Evolutionary conservation across 2,113 vertebrate species (phyloP), one percentile per base, ranked within the genome.

Genomic region (Anser cygnoides): DNA sequence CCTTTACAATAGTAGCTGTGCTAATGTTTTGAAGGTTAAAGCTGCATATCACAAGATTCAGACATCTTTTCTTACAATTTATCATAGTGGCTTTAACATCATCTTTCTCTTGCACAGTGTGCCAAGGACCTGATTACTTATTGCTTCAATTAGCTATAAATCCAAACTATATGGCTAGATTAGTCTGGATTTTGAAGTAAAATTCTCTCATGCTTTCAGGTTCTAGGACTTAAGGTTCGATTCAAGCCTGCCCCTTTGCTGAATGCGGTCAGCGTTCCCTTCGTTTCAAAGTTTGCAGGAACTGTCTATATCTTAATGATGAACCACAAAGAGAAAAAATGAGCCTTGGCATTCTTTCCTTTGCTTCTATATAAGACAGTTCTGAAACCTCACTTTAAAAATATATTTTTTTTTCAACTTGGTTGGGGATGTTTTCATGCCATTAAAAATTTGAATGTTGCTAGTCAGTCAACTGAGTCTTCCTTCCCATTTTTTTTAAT

Each of bases 21-120:
- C 59, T 87, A 94, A 75, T 76, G 65, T 89, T 92, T 31, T 90
- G 85, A 92, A 97, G 74, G 73, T 82, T 90, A 84, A 82, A 33
- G 62, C 91, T 55, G 57, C 31, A 52, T 37, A 58, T 43, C 6
- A 5, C 2, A 2, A 78, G 31, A 86, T 66, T 68, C 62, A 83
- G 59, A 70, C n/a, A 82, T 20, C 39, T 88, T 89, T 81, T 67
- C 44, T 83, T 70, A 72, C 33, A 44, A 72, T 75, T 66, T 87
- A 33, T 78, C 89, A 59, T 4, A 61, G 29, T 13, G 20, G 16
- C 15, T 93, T 92, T 94, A 86, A 63, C 44, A 81, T 58, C 5
- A 62, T n/a, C 33, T 58, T 89, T 81, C 9, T 74, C 35, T 68
- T 75, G 43, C 65, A 90, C 29, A 75, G 23, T 13, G 49, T 57